Evolutionary conservation across 2,797 vertebrate species (phyloP).

Genomic region (Sebastes kiyomatsui): DNA sequence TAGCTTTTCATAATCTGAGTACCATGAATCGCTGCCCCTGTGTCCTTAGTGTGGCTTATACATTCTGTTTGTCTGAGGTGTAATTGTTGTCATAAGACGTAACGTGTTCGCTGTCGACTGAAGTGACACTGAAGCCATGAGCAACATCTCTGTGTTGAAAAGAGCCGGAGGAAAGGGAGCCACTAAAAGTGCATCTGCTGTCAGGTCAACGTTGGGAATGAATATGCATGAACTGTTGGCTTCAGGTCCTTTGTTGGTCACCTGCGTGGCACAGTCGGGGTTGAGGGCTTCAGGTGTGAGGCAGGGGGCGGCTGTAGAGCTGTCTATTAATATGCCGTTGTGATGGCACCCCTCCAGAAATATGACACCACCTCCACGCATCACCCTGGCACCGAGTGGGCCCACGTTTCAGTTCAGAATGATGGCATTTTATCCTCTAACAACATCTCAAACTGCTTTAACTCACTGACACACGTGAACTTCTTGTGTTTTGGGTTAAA

Average conservation of each 20-base stretch:
- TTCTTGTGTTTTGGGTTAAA: not conserved
- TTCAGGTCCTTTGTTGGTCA: slow-evolving; percentile 65
- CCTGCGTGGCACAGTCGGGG: slow-evolving; percentile 64
- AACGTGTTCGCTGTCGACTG: not conserved
- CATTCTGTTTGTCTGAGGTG: not conserved
- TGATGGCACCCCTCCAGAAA: slow-evolving; percentile 51
- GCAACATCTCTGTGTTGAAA: slow-evolving; percentile 1
- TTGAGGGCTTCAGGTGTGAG: slow-evolving; percentile 57
- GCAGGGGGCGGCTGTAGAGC: slow-evolving; percentile 35
- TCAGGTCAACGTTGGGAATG: slow-evolving; percentile 50
- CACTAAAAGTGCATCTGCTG: slow-evolving; percentile 58
- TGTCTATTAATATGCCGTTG: slow-evolving; percentile 55
- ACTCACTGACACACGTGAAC: not conserved
- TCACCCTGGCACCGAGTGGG: slow-evolving; percentile 25
- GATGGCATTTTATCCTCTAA: slow-evolving; percentile 34
- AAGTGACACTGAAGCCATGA: not conserved
- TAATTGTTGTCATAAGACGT: slow-evolving; percentile 2
- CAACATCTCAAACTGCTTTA: slow-evolving; percentile 23
- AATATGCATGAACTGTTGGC: slow-evolving; percentile 76
- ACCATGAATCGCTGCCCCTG: not conserved
- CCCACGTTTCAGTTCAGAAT: slow-evolving; percentile 10
- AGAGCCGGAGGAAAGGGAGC: slow-evolving; percentile 26
- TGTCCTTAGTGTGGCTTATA: not conserved
- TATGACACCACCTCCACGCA: slow-evolving; percentile 37
- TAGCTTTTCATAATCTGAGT: slow-evolving; percentile 19